These are phyloP conservation scores for Syrista parreyssii DNA, from an alignment of 2,888 invertebrate species.

Conservation along the genomic window DNA sequence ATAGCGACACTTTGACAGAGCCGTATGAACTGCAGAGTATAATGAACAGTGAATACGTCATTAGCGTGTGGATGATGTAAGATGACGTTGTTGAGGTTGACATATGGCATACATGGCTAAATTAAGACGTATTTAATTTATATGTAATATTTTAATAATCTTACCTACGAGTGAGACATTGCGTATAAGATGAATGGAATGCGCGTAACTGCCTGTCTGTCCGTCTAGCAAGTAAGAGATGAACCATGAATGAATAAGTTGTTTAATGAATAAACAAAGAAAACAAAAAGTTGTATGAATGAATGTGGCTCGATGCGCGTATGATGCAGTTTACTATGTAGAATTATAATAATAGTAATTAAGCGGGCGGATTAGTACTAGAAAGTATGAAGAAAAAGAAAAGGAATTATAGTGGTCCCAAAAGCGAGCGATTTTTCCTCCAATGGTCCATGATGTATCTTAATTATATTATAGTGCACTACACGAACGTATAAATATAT, in stretches of 20 bases:
- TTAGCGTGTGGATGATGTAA: not conserved
- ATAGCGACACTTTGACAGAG: not conserved
- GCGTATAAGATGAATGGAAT: not conserved
- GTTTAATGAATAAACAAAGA: not conserved
- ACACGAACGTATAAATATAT: not conserved
- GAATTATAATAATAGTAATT: not conserved
- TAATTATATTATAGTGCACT: not conserved
- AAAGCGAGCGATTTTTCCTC: not conserved
- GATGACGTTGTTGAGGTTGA: not conserved
- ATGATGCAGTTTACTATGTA: not conserved
- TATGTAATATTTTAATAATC: constrained; percentile 45
- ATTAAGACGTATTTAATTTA: constrained; percentile 47
- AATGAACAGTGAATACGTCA: not conserved
- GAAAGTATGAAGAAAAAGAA: not conserved
- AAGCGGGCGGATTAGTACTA: not conserved
- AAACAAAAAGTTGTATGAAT: not conserved
- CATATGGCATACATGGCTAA: constrained; percentile 21
- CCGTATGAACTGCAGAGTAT: not conserved
- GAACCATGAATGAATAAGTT: not conserved
- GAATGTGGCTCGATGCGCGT: not conserved
- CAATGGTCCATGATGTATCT: not conserved
- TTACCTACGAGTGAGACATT: not conserved
- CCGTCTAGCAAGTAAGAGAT: constrained; percentile 16
- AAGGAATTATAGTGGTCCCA: not conserved
- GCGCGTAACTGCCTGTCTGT: constrained; percentile 26